Percentiles rank a stretch among this genome's conserved stretches.
phyloP scores from a whole-genome alignment of 37 sponge, comb jelly and placozoan species.

The Ianthella basta region DNA sequence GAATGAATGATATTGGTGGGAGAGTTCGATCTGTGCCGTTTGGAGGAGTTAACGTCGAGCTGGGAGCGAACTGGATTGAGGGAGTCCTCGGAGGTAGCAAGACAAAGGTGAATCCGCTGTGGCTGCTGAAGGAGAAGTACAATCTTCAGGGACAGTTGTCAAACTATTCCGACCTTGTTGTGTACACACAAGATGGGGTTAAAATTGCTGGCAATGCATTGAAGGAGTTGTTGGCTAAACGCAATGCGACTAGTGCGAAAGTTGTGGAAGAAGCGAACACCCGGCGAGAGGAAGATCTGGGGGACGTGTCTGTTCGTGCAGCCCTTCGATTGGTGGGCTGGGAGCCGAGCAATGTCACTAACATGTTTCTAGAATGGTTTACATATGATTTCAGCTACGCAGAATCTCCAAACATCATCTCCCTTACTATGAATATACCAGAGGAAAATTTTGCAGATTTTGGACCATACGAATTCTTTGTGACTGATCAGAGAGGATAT shows the following conservation, averaged over 20 bases:
- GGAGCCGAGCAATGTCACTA: background rate
- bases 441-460: background rate
- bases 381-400: slow-evolving; percentile 26
- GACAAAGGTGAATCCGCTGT: slow-evolving; percentile 18
- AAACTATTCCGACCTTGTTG: background rate
- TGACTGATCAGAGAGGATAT: slow-evolving; percentile 44
- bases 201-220: background rate
- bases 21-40: slow-evolving; percentile 1
- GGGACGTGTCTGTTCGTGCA: slow-evolving; percentile 25
- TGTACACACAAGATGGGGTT: background rate
- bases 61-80: slow-evolving; percentile 54
- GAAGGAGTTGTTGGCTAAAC: background rate
- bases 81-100: slow-evolving; percentile 15
- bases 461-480: slow-evolving; percentile 33
- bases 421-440: background rate
- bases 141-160: slow-evolving; percentile 12
- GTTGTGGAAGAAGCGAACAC: background rate
- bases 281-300: background rate
- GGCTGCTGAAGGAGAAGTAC: background rate
- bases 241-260: background rate
- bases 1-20: slow-evolving; percentile 32
- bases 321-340: slow-evolving; percentile 7
- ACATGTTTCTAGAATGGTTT: slow-evolving; percentile 35
- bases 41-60: slow-evolving; percentile 37
- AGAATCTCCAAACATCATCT: slow-evolving; percentile 27